Conservation (phyloP, 2,113 vertebrate species). For the Tyto alba region DNA sequence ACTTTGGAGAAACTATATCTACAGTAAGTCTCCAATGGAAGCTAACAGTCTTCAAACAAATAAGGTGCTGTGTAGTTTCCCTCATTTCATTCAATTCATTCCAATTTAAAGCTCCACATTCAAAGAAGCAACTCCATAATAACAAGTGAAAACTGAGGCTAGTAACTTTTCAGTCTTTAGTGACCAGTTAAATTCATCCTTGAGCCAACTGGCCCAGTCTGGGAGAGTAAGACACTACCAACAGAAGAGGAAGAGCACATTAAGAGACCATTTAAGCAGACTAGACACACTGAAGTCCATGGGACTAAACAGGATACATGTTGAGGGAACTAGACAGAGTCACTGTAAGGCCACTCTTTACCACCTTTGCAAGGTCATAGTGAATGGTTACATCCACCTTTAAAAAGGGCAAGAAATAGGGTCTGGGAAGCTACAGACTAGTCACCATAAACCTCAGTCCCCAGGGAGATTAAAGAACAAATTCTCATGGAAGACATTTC, state of each 20-base stretch:
- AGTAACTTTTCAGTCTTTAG: not conserved
- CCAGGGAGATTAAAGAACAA: not conserved
- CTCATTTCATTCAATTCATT: not conserved
- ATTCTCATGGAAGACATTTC: not conserved
- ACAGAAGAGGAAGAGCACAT: not conserved
- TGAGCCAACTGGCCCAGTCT: not conserved
- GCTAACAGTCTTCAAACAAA: not conserved
- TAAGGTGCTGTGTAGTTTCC: not conserved
- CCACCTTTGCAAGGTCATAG: not conserved
- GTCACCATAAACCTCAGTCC: not conserved
- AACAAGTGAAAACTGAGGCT: not conserved
- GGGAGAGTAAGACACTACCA: not conserved
- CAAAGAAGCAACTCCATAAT: not conserved
- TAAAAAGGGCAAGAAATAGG: not conserved
- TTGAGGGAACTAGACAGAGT: not conserved
- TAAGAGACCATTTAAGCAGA: not conserved
- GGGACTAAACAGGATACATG: not conserved
- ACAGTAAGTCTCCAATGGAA: not conserved
- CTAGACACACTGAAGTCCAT: not conserved
- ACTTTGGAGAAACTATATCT: not conserved
- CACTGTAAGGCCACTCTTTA: not conserved
- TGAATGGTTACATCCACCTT: not conserved
- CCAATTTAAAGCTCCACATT: not conserved
- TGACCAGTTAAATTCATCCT: not conserved
- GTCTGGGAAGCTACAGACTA: not conserved